Base-by-base conservation (phyloP, 1,140 invertebrate species). In the Drosophila kohkoa region DNA sequence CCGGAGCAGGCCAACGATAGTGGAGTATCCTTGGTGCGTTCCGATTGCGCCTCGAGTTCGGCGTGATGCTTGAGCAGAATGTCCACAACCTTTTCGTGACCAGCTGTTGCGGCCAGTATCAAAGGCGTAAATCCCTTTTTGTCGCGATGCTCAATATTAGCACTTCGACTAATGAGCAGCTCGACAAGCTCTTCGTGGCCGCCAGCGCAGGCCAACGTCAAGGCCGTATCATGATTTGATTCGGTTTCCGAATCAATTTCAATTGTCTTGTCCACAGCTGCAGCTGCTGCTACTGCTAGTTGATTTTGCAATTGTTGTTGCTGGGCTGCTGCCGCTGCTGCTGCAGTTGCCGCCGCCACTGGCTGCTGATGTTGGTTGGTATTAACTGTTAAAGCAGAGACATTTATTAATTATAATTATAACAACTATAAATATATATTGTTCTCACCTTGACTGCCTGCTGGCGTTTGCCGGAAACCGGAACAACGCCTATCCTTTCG, bases 91-190 rank as follows among this genome's bases (percentile, higher is more conserved):
- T 98, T 98, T 69, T 98, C 96, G 94, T 99, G 98, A 8, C 99
- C 99, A 35, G 98, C 98, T 8, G 98, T 99, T 8, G 99, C 98
- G 32, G 99, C 98, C 72, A 99, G 93, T 80, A 99, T 99, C 3
- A 99, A 93, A 2, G 99, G 99, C 0, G 99, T 99, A 92, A 99
- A 99, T 32, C 99, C 99, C 94, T 99, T 99, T 93, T 99, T 99
- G 92, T 99, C 99, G 4, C 98, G 94, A 93, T 99, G 99, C 93
- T 99, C 97, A 91, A 99, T 99, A 93, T 99, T 96, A 1, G 98
- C 98, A 49, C 97, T 97, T 72, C 98, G 95, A 63, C 95, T 95
- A 1, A 99, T 94, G 15, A 99, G 94, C 79, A 99, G 94, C 92
- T 97, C 96, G 5, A 99, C 98, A 0, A 99, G 94, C 86, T 99